Evolutionary conservation across 1,140 invertebrate genomes (phyloP).

Genomic region (Chymomyza costata): DNA sequence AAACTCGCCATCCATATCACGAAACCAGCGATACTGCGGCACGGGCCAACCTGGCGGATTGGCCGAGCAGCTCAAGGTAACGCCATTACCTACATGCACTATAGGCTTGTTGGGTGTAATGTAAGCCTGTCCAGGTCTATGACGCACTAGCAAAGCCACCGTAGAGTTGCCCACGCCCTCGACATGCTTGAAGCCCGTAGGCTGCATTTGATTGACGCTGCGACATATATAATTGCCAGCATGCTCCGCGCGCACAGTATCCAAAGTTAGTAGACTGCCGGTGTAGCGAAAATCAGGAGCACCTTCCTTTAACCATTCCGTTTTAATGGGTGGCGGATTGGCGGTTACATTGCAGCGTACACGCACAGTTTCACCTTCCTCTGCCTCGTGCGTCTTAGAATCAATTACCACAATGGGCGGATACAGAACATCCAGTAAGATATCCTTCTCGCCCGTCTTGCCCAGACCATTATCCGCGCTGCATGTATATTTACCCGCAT

Average conservation of each 20-base stretch:
- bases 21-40: slow-evolving; percentile 92
- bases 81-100: slow-evolving; percentile 87
- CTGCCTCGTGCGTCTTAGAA: slow-evolving; percentile 84
- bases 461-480: slow-evolving; percentile 89
- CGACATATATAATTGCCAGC: slow-evolving; percentile 91
- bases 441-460: slow-evolving; percentile 85
- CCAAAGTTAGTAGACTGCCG: slow-evolving; percentile 84
- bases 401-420: slow-evolving; percentile 88
- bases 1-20: slow-evolving; percentile 80
- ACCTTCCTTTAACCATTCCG: slow-evolving; percentile 92
- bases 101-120: slow-evolving; percentile 90
- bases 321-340: slow-evolving; percentile 85
- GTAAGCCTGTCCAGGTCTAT: slow-evolving; percentile 88
- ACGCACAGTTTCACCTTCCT: slow-evolving; percentile 87
- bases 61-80: slow-evolving; percentile 90
- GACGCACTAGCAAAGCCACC: slow-evolving; percentile 86
- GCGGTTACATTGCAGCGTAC: slow-evolving; percentile 91
- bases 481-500: slow-evolving; percentile 91
- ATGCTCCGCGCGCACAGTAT: slow-evolving; percentile 85
- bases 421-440: slow-evolving; percentile 89
- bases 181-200: slow-evolving; percentile 79
- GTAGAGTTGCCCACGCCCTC: slow-evolving; percentile 85
- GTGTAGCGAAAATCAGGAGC: slow-evolving; percentile 88
- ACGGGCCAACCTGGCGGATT: slow-evolving; percentile 92
- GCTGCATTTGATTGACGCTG: slow-evolving; percentile 87